phyloP scores from a whole-genome alignment of 2,113 vertebrate genomes.

The Semicossyphus pulcher region DNA sequence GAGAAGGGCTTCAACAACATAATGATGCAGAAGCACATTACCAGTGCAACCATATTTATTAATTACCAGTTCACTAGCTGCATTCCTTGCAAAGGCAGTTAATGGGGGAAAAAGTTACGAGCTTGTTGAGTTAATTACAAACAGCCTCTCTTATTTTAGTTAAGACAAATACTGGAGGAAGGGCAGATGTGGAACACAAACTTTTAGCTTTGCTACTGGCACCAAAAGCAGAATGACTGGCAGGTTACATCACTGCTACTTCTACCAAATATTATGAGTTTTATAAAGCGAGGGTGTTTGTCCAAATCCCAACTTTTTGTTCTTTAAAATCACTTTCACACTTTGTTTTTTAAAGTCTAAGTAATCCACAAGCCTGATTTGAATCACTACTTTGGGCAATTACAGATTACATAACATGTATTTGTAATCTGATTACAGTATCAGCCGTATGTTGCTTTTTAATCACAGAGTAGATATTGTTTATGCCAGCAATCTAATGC shows the following conservation, averaged over 20 bases:
- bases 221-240: constrained; percentile 87
- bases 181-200: constrained; percentile 76
- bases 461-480: constrained; percentile 77
- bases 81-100: constrained; percentile 71
- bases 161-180: constrained; percentile 75
- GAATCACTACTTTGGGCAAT: constrained; percentile 33
- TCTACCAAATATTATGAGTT: constrained; percentile 85
- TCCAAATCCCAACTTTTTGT: constrained; percentile 83
- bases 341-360: neutral
- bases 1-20: constrained; percentile 74
- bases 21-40: constrained; percentile 80
- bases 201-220: constrained; percentile 89
- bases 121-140: constrained; percentile 80
- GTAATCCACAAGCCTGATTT: constrained; percentile 1
- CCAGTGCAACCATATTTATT: constrained; percentile 75
- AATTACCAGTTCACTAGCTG: constrained; percentile 78
- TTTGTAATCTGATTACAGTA: constrained; percentile 72
- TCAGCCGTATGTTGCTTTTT: constrained; percentile 58
- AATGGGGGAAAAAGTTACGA: constrained; percentile 62
- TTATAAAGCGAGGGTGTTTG: constrained; percentile 54
- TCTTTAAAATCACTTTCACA: constrained; percentile 54
- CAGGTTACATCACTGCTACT: constrained; percentile 88
- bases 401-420: constrained; percentile 57
- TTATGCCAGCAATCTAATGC: constrained; percentile 93
- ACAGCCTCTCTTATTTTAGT: constrained; percentile 60